A percentile compares a stretch with the other conserved stretches of the same genome.
Evolutionary conservation across 2,888 invertebrate genomes (phyloP).

Genomic region (Pyrrhia umbra): DNA sequence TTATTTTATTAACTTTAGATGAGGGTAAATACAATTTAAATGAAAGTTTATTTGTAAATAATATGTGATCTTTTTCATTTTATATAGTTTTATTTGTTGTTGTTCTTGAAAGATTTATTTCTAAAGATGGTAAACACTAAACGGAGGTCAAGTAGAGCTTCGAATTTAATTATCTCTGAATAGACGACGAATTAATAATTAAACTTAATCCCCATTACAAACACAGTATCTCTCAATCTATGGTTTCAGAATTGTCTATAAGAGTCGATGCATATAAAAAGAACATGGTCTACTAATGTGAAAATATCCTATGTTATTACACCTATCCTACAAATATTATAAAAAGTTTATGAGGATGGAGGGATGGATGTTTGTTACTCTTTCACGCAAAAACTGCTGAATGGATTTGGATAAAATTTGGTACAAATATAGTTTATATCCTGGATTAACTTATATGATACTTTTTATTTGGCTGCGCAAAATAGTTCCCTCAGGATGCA

Average conservation of each 20-base stretch:
- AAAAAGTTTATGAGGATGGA: too few species aligned
- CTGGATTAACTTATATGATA: too few species aligned
- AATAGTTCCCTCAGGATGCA: too few species aligned
- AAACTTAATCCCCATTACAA: neutral
- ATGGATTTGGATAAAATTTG: too few species aligned
- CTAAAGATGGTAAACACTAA: conserved; percentile 8
- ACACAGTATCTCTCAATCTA: neutral
- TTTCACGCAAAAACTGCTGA: too few species aligned
- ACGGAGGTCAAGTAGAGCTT: neutral
- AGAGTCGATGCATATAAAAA: too few species aligned
- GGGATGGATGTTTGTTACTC: too few species aligned
- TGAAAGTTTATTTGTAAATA: conserved; percentile 15
- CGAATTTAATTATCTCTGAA: neutral
- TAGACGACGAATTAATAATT: neutral
- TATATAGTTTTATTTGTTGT: conserved; percentile 8
- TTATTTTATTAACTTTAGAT: conserved; percentile 31
- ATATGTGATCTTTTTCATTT: neutral
- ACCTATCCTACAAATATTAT: too few species aligned
- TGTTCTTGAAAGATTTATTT: conserved; percentile 4
- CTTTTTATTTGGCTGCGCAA: too few species aligned
- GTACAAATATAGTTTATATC: too few species aligned
- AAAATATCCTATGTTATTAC: too few species aligned
- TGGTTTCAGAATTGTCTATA: neutral
- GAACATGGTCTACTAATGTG: too few species aligned
- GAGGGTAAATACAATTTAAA: conserved; percentile 31